Conservation (phyloP, 2,113 vertebrate genomes). For the Xenopus tropicalis region UCB_Xtro_10.0 CM004446.2:120743001-120743500, state of each 20-base stretch:
- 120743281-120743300: conserved; percentile 1
- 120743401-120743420: conserved; percentile 1
- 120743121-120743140: not conserved
- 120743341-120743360: conserved; percentile 34
- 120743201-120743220: not conserved
- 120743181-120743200: not conserved
- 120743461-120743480: conserved; percentile 37
- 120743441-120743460: conserved; percentile 43
- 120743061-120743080: too few species aligned
- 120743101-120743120: too few species aligned
- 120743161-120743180: not conserved
- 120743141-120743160: too few species aligned
- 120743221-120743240: not conserved
- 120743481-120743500: conserved; percentile 40
- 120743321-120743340: conserved; percentile 31
- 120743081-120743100: too few species aligned
- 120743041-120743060: too few species aligned
- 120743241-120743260: not conserved
- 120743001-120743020: too few species aligned
- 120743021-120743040: too few species aligned
- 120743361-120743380: not conserved
- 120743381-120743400: conserved; percentile 13
- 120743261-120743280: not conserved
- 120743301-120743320: conserved; percentile 8
- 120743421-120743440: conserved; percentile 34